Conservation (phyloP, 2,888 invertebrate species). For the Cordilura impudica region DNA sequence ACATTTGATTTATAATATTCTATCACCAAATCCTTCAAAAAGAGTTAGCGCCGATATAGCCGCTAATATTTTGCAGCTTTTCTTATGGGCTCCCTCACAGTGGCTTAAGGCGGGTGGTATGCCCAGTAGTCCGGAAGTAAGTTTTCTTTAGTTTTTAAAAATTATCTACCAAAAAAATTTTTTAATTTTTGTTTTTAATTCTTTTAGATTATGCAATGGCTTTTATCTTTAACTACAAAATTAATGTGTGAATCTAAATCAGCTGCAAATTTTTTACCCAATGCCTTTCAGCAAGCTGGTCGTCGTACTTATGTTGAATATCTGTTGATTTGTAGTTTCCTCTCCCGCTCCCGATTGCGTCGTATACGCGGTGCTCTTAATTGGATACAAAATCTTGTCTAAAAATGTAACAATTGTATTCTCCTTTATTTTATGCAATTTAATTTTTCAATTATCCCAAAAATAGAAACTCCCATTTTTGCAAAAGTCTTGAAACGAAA, state of each 20-base stretch:
- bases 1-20: constrained; percentile 81
- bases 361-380: constrained; percentile 82
- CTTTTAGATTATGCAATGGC: constrained; percentile 84
- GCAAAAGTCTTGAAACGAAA: constrained; percentile 9
- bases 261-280: background rate
- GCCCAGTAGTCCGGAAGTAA: constrained; percentile 83
- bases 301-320: constrained; percentile 85
- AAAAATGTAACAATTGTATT: constrained; percentile 1
- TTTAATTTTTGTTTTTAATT: no score
- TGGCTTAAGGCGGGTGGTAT: constrained; percentile 81
- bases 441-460: constrained; percentile 1
- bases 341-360: constrained; percentile 82
- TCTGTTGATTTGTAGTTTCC: constrained; percentile 84
- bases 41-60: constrained; percentile 84
- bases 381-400: constrained; percentile 81
- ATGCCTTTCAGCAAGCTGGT: constrained; percentile 69
- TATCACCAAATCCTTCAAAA: constrained; percentile 82
- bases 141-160: background rate
- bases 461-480: background rate
- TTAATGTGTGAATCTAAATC: constrained; percentile 83
- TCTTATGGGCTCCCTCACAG: constrained; percentile 85
- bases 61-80: constrained; percentile 86
- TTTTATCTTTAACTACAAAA: constrained; percentile 86
- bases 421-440: background rate
- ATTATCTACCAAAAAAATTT: no score